Conservation (phyloP, 2,888 invertebrate species). For the Apodemia hepburni region DNA sequence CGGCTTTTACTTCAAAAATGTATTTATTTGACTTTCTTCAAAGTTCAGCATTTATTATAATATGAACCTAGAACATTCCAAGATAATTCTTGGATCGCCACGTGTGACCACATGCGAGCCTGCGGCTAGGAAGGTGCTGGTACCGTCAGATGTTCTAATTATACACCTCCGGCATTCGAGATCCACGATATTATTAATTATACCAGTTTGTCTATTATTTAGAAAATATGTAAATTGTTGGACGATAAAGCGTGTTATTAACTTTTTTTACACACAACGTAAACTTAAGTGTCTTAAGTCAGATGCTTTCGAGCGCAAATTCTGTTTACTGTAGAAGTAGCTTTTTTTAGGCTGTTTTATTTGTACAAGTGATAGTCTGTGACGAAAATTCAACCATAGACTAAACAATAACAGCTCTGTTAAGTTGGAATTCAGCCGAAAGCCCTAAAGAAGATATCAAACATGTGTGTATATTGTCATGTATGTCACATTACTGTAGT, state of each 20-base stretch:
- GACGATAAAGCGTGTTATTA: neutral
- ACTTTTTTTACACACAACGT: constrained; percentile 3
- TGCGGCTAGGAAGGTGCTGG: constrained; percentile 12
- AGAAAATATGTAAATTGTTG: constrained; percentile 12
- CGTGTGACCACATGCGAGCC: constrained; percentile 14
- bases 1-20: neutral
- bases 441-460: no score
- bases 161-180: constrained; percentile 10
- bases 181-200: constrained; percentile 14
- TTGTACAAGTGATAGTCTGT: neutral
- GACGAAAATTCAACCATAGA: no score
- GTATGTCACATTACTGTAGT: no score
- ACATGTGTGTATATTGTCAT: no score
- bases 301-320: neutral
- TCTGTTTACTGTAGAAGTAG: neutral
- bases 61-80: constrained; percentile 4
- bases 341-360: neutral
- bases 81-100: neutral
- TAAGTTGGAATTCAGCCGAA: no score
- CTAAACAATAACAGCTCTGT: no score
- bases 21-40: neutral
- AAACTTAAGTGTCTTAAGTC: neutral
- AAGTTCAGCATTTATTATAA: constrained; percentile 3
- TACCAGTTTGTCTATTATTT: constrained; percentile 12
- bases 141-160: constrained; percentile 11